These are phyloP conservation scores for Trichoplax adhaerens DNA, from an alignment of 37 sponge, comb jelly and placozoan genomes.

Conservation along the genomic window DNA sequence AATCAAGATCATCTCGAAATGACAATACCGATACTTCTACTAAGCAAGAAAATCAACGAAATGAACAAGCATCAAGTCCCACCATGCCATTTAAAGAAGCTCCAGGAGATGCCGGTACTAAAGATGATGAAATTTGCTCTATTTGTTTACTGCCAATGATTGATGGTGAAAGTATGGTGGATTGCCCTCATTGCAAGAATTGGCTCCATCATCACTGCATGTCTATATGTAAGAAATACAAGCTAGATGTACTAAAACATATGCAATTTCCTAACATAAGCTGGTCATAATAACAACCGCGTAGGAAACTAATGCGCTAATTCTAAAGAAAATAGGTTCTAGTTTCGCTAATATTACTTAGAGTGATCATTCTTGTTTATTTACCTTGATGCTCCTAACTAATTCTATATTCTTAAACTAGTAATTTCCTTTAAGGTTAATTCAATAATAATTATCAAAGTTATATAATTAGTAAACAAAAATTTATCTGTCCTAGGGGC, in stretches of 20 bases:
- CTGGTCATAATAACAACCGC: no score
- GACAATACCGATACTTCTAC: no score
- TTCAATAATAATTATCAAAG: constrained; percentile 4
- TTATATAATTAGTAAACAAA: background rate
- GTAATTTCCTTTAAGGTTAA: background rate
- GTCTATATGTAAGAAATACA: constrained; percentile 47
- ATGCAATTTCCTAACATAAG: no score
- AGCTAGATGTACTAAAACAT: no score
- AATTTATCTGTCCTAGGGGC: constrained; percentile 17
- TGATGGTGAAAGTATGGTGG: constrained; percentile 45
- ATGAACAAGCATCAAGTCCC: no score
- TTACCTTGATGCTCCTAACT: background rate
- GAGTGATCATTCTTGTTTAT: no score
- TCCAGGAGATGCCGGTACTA: constrained; percentile 10
- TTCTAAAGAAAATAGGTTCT: no score
- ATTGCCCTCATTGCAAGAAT: constrained; percentile 37
- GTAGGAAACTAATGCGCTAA: no score
- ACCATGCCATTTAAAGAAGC: no score
- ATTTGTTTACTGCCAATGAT: constrained; percentile 55
- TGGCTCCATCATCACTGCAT: constrained; percentile 75
- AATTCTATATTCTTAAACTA: background rate
- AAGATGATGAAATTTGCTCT: constrained; percentile 61
- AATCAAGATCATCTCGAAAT: no score
- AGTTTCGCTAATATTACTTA: no score
- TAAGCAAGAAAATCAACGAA: no score